These are phyloP conservation scores for Zaprionus lachaisei DNA, from an alignment of 1,140 invertebrate genomes.

Conservation along the genomic window DNA sequence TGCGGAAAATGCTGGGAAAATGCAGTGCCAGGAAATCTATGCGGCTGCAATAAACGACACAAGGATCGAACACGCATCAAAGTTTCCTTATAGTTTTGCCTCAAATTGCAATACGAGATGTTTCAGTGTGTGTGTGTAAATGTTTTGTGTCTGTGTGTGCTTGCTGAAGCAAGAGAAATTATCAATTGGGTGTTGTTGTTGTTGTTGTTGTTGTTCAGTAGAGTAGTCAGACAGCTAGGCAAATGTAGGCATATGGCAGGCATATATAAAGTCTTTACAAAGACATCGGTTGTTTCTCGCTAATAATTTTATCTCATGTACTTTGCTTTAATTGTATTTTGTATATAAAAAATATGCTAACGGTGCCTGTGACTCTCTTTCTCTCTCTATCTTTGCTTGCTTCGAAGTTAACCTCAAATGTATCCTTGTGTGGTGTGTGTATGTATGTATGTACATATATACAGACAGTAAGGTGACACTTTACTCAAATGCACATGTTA, in stretches of 20 bases:
- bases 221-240: constrained; percentile 80
- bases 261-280: constrained; percentile 81
- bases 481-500: no score
- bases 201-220: constrained; percentile 31
- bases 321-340: constrained; percentile 76
- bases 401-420: constrained; percentile 58
- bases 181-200: constrained; percentile 17
- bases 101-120: constrained; percentile 33
- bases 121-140: not conserved
- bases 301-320: constrained; percentile 64
- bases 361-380: constrained; percentile 69
- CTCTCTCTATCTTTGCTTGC: constrained; percentile 12
- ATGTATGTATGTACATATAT: not conserved
- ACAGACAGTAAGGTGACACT: no score
- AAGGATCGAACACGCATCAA: not conserved
- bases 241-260: constrained; percentile 82
- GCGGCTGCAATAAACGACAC: no score
- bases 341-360: constrained; percentile 80
- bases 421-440: constrained; percentile 1
- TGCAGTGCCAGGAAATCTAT: not conserved
- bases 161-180: constrained; percentile 31
- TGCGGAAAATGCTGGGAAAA: not conserved
- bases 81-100: constrained; percentile 10
- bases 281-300: constrained; percentile 77
- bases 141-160: constrained; percentile 3